Evolutionary conservation across 2,113 vertebrate species (phyloP).

Genomic region (Columbina picui): DNA sequence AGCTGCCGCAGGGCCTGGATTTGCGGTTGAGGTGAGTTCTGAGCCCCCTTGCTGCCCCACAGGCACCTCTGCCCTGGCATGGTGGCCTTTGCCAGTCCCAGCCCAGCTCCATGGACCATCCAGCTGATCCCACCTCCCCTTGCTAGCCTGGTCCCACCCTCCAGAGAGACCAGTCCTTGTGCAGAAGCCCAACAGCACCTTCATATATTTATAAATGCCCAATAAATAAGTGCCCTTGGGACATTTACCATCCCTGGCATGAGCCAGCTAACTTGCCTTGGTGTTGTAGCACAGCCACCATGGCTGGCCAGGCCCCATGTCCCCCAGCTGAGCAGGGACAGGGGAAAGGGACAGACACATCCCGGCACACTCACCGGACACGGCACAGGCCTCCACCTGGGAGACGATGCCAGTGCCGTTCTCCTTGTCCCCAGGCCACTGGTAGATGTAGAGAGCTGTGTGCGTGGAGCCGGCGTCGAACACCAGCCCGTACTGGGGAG

Average conservation of each 20-base stretch:
- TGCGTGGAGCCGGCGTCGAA: conserved; percentile 93
- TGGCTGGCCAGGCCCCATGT: rapidly evolving
- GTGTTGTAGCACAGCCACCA: not conserved
- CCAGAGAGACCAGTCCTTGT: not conserved
- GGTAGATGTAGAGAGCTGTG: conserved; percentile 87
- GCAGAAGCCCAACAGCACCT: not conserved
- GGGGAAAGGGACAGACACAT: rapidly evolving
- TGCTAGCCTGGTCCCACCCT: not conserved
- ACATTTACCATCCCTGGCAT: not conserved
- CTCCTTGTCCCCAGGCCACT: conserved; percentile 86
- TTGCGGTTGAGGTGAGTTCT: not conserved
- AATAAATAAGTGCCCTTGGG: not conserved
- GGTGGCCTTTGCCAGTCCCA: not conserved
- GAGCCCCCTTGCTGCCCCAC: not conserved
- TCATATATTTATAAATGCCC: not conserved
- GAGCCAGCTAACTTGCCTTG: not conserved
- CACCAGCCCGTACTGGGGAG: conserved; percentile 86
- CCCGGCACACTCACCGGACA: conserved; percentile 67
- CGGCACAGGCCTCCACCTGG: conserved; percentile 83
- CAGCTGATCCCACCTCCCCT: not conserved
- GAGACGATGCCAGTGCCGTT: conserved; percentile 88
- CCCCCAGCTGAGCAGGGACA: not conserved
- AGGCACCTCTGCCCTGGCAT: not conserved
- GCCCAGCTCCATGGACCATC: not conserved
- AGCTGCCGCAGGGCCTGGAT: rapidly evolving